A percentile compares a stretch with the other conserved stretches of the same genome.
Evolutionary conservation across 2,888 invertebrate species (phyloP).

Genomic region (Caenorhabditis auriculariae): DNA sequence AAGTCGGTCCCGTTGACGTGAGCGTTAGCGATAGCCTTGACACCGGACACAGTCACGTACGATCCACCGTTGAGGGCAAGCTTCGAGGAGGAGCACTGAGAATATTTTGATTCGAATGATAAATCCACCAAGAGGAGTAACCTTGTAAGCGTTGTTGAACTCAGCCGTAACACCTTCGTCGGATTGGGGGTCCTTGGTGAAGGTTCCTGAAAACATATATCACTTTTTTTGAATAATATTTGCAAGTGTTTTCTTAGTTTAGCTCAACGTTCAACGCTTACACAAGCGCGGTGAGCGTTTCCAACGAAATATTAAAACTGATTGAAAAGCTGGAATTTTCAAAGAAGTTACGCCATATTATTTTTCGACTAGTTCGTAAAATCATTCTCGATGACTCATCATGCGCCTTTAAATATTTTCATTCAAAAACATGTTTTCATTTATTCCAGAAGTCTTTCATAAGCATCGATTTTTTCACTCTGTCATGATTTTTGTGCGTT

Average conservation of each 20-base stretch:
- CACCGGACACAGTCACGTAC: constrained; percentile 38
- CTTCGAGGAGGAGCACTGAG: constrained; percentile 48
- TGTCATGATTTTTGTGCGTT: neutral
- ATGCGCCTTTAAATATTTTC: no score
- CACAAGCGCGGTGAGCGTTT: no score
- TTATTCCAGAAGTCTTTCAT: no score
- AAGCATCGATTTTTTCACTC: no score
- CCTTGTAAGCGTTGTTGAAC: constrained; percentile 28
- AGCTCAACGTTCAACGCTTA: no score
- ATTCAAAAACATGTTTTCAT: no score
- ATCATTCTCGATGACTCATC: no score
- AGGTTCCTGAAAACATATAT: constrained; percentile 2
- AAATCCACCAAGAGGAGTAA: constrained; percentile 1
- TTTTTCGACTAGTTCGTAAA: no score
- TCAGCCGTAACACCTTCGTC: constrained; percentile 25
- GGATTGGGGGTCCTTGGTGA: constrained; percentile 18
- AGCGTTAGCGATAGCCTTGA: constrained; percentile 51
- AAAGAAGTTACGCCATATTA: no score
- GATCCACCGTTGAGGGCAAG: constrained; percentile 48
- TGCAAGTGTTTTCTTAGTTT: no score
- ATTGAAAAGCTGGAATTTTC: no score
- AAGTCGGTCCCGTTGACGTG: constrained; percentile 29
- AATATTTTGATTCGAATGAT: neutral
- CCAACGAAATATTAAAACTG: no score
- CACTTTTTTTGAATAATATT: neutral